These are phyloP conservation scores for Dastarcus helophoroides DNA, from an alignment of 2,888 invertebrate species.

Conservation along the genomic window DNA sequence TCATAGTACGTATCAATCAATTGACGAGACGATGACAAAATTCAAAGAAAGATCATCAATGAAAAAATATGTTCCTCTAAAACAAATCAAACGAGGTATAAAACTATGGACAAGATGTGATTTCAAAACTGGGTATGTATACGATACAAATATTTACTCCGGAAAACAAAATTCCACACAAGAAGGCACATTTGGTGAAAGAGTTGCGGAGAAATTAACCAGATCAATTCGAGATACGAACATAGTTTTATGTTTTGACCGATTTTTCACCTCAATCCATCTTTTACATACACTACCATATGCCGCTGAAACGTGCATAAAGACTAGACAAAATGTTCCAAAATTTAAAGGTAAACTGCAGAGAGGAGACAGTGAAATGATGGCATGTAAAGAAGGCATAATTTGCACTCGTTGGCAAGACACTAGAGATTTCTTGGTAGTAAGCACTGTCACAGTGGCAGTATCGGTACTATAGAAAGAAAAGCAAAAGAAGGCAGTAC, in stretches of 20 bases:
- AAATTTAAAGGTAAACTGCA: slow-evolving; percentile 8
- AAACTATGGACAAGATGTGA: slow-evolving; percentile 14
- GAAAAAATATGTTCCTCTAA: slow-evolving; percentile 15
- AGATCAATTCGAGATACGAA: neutral
- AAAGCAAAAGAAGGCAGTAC: slow-evolving; percentile 8
- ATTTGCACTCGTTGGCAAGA: slow-evolving; percentile 10
- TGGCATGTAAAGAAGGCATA: slow-evolving; percentile 5
- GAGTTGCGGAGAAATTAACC: slow-evolving; percentile 15
- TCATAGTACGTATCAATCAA: slow-evolving; percentile 8
- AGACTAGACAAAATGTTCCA: slow-evolving; percentile 10
- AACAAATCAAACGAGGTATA: slow-evolving; percentile 11
- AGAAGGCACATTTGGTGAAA: slow-evolving; percentile 18
- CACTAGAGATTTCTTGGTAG: slow-evolving; percentile 10
- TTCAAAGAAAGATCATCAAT: slow-evolving; percentile 13
- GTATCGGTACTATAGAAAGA: slow-evolving; percentile 7
- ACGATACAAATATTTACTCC: slow-evolving; percentile 17
- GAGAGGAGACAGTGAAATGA: slow-evolving; percentile 7
- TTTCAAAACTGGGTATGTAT: slow-evolving; percentile 14
- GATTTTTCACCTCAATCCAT: slow-evolving; percentile 7
- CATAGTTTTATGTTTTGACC: slow-evolving; percentile 6
- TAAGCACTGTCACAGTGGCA: slow-evolving; percentile 10
- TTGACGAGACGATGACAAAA: slow-evolving; percentile 7
- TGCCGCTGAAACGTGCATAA: slow-evolving; percentile 12
- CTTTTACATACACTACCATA: slow-evolving; percentile 9
- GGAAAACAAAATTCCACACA: slow-evolving; percentile 14